phyloP scores from a whole-genome alignment of 2,113 vertebrate species.

The Callocephalon fimbriatum region DNA sequence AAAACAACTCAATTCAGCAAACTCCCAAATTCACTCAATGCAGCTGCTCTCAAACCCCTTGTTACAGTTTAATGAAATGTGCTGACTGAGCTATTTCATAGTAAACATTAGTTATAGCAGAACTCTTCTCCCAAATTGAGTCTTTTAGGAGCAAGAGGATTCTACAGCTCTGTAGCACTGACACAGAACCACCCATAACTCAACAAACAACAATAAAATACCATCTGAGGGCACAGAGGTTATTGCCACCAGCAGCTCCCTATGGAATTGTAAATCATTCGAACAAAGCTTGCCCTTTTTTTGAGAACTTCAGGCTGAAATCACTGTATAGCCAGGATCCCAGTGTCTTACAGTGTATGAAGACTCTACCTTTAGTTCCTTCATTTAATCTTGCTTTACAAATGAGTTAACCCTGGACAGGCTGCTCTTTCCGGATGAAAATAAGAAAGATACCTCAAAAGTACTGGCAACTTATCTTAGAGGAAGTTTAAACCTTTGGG shows the following conservation, averaged over 20 bases:
- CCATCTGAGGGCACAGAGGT: conserved; percentile 3
- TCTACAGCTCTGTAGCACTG: not conserved
- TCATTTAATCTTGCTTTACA: conserved; percentile 32
- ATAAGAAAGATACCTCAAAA: conserved; percentile 17
- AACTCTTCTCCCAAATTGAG: not conserved
- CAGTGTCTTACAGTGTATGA: not conserved
- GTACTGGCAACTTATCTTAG: not conserved
- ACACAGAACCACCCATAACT: conserved; percentile 26
- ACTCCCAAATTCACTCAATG: conserved; percentile 13
- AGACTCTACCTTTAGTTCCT: not conserved
- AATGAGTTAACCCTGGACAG: not conserved
- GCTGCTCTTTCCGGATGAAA: not conserved
- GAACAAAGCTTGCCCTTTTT: conserved; percentile 11
- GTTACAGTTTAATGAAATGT: conserved; percentile 32
- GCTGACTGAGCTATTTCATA: conserved; percentile 29
- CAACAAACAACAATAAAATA: conserved; percentile 43
- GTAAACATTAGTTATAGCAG: conserved; percentile 29
- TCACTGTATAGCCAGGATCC: not conserved
- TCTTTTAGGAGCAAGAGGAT: conserved; percentile 20
- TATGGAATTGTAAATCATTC: conserved; percentile 20
- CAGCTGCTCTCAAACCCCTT: conserved; percentile 25
- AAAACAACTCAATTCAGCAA: conserved; percentile 51
- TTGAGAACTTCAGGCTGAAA: conserved; percentile 22
- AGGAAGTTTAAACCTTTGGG: not conserved
- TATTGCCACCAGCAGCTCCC: conserved; percentile 33